Conservation (phyloP, 2,797 vertebrate species). For the Uromys caudimaculatus region DNA sequence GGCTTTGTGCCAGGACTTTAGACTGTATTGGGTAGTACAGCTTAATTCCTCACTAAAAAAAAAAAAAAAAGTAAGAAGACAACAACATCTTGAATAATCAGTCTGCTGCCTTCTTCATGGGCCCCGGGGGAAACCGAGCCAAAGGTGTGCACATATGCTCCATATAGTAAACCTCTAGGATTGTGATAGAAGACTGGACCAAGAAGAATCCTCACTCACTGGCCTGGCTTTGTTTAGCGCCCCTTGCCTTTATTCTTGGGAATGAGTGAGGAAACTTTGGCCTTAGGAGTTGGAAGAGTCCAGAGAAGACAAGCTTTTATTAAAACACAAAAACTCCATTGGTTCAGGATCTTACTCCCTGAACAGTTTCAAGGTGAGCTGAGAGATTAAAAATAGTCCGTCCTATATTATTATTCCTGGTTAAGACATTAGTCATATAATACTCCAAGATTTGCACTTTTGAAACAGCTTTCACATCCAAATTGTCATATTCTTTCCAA, state of each 20-base stretch:
- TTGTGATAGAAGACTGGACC: background rate
- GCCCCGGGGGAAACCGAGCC: background rate
- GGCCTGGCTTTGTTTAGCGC: background rate
- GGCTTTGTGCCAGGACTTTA: conserved; percentile 15
- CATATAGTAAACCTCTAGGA: background rate
- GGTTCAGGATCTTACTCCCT: conserved; percentile 44
- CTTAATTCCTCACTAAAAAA: conserved; percentile 35
- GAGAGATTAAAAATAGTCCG: conserved; percentile 58
- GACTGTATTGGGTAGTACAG: background rate
- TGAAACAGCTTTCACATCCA: conserved; percentile 11
- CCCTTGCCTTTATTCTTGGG: conserved; percentile 37
- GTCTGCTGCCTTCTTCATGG: background rate
- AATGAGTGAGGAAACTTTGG: conserved; percentile 83
- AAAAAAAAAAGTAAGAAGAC: background rate
- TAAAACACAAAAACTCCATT: background rate
- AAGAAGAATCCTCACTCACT: background rate
- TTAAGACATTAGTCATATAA: conserved; percentile 56
- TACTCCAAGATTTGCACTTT: background rate
- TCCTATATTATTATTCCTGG: conserved; percentile 36
- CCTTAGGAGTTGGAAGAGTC: conserved; percentile 74
- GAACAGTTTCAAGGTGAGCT: conserved; percentile 59
- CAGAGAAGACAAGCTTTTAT: conserved; percentile 71
- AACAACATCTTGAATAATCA: conserved; percentile 26
- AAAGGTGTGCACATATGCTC: background rate
- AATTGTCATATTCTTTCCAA: conserved; percentile 53